These are phyloP conservation scores for Oreonectes daqikongensis DNA, from an alignment of 2,797 vertebrate genomes.

Conservation along the genomic window DNA sequence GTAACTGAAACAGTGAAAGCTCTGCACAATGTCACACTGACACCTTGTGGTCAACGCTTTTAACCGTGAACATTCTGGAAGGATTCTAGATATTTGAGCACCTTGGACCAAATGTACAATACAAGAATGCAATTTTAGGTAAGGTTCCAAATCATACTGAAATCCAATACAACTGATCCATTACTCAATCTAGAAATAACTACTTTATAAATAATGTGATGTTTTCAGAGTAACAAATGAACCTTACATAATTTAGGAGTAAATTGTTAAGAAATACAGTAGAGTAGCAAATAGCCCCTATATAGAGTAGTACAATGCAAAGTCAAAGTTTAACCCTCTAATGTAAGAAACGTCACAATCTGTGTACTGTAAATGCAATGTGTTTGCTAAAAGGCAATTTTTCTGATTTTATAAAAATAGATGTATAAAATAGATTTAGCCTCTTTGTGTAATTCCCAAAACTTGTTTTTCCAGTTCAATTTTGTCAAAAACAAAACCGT, in stretches of 20 bases:
- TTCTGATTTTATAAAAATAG: not conserved
- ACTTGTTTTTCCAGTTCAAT: not conserved
- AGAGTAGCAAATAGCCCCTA: not conserved
- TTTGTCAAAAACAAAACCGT: slow-evolving; percentile 3
- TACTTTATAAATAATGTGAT: not conserved
- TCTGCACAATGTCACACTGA: slow-evolving; percentile 64
- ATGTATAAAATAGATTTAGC: not conserved
- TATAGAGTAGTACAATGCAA: not conserved
- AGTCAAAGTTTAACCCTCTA: not conserved
- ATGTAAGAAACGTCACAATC: not conserved
- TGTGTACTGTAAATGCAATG: not conserved
- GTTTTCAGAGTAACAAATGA: not conserved
- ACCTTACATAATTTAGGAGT: too few species aligned
- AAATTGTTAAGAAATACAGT: not conserved
- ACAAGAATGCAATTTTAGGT: not conserved
- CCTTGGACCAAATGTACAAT: not conserved
- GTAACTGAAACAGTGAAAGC: slow-evolving; percentile 49
- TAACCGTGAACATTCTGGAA: slow-evolving; percentile 53
- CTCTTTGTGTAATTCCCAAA: slow-evolving; percentile 1
- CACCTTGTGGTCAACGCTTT: slow-evolving; percentile 68
- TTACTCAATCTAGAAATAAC: not conserved
- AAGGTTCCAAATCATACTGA: not conserved
- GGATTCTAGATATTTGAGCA: not conserved
- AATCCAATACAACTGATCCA: not conserved
- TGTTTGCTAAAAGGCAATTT: not conserved